Evolutionary conservation across 2,888 invertebrate genomes (phyloP).

Genomic region (Gortyna flavago): DNA sequence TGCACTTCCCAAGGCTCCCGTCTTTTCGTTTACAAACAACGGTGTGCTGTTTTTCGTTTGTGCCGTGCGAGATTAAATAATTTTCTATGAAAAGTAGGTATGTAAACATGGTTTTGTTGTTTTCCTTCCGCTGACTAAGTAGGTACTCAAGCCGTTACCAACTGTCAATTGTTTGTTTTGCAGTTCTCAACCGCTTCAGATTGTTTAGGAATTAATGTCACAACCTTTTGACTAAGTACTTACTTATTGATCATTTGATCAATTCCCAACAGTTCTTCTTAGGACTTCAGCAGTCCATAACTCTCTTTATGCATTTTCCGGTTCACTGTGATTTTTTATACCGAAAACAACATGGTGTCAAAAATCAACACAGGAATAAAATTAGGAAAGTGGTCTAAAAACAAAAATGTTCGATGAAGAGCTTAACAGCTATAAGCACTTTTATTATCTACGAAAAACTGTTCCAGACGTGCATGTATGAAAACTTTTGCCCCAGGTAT

Average conservation of each 20-base stretch:
- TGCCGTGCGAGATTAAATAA: slow-evolving; percentile 83
- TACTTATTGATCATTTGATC: slow-evolving; percentile 1
- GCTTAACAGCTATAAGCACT: not conserved
- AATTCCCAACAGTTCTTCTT: not conserved
- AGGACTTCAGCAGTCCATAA: not conserved
- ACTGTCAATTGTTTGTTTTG: slow-evolving; percentile 40
- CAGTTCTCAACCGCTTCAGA: slow-evolving; percentile 14
- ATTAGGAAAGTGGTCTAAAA: not conserved
- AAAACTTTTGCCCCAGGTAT: not conserved
- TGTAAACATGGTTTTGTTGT: slow-evolving; percentile 74
- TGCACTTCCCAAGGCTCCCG: slow-evolving; percentile 85
- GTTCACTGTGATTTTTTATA: not conserved
- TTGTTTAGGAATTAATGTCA: slow-evolving; percentile 27
- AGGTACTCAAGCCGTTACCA: slow-evolving; percentile 49
- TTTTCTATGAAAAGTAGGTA: slow-evolving; percentile 80
- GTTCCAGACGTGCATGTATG: not conserved
- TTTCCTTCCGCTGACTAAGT: slow-evolving; percentile 69
- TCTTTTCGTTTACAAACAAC: slow-evolving; percentile 85
- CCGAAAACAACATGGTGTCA: not conserved
- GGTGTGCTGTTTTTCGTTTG: slow-evolving; percentile 84
- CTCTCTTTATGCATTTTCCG: not conserved
- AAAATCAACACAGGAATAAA: not conserved
- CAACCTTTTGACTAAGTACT: not conserved
- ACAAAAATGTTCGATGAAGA: not conserved
- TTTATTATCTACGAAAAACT: not conserved